Evolutionary conservation across 2,888 invertebrate species (phyloP).

Genomic region (Dasysyrphus albostriatus): DNA sequence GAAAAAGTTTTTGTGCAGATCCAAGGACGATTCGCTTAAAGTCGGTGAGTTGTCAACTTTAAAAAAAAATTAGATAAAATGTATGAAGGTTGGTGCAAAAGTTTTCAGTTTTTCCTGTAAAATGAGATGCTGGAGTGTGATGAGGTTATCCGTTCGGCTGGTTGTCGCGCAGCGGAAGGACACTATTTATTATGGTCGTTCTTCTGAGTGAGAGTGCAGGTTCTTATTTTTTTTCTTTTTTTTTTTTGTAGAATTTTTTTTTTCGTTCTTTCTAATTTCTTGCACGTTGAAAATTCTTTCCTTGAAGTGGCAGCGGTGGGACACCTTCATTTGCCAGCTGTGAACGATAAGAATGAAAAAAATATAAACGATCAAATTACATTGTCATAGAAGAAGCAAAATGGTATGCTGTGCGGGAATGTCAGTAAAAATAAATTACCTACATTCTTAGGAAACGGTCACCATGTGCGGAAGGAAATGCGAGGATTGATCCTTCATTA

Average conservation of each 20-base stretch:
- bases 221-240: constrained; percentile 17
- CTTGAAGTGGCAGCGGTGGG: constrained; percentile 79
- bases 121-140: constrained; percentile 58
- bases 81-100: constrained; percentile 21
- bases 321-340: constrained; percentile 80
- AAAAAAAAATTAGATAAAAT: constrained; percentile 36
- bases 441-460: constrained; percentile 50
- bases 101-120: constrained; percentile 33
- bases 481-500: constrained; percentile 67
- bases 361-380: constrained; percentile 67
- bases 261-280: constrained; percentile 78
- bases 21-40: constrained; percentile 57
- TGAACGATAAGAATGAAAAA: constrained; percentile 64
- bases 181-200: constrained; percentile 45
- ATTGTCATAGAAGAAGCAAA: constrained; percentile 47
- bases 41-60: constrained; percentile 53
- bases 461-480: constrained; percentile 60
- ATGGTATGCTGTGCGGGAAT: constrained; percentile 13
- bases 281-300: constrained; percentile 80
- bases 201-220: constrained; percentile 37
- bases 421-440: constrained; percentile 46
- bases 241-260: no score
- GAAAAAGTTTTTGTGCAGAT: constrained; percentile 32
- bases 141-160: constrained; percentile 63
- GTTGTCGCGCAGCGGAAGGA: constrained; percentile 56